Base-by-base conservation (phyloP, 2,113 vertebrate species). In the Morone saxatilis region DNA sequence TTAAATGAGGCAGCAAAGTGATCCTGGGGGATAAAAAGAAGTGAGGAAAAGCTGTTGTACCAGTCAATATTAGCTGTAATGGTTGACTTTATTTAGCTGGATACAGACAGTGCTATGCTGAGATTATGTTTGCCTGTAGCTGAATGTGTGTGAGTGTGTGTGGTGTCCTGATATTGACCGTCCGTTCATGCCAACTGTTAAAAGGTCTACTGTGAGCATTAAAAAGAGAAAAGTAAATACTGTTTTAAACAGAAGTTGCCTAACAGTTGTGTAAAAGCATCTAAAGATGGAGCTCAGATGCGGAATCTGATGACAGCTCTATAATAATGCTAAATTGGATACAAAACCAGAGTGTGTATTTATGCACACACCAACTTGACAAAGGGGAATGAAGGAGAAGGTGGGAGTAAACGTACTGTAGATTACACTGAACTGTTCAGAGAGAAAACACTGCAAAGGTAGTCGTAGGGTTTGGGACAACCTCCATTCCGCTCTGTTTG, bases 1-100 rank as follows among this genome's bases (percentile, higher is more conserved):
- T 61, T 20, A 71, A 76, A 75, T 45, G 43, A 60, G 43, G 50
- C 48, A 57, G 12, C 12, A 48, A 38, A 50, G 69, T 41, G 22
- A 62, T 1, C 41, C 48, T 69, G 50, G 12, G 70, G 41, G 60
- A 54, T 62, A 13, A 56, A 60, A 79, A 66, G 13, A 76, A 61
- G 9, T 71, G 51, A 9, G 2, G 13, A 53, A 41, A 45, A n/a
- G 11, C 20, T 68, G 45, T 25, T 16, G 1, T 19, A 41, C 45
- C 54, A 25, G 65, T 60, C 31, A 16, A 68, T 71, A 25, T 48
- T n/a, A 31, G 50, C 43, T 53, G 2, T 59, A 75, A 66, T 40
- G 22, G 59, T 14, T 72, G 4, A 80, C 61, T 13, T 47, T 56
- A 12, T 70, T 25, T 47, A 20, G 56, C 25, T 11, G 19, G 38